A percentile compares a stretch with the other conserved stretches of the same genome.
phyloP scores from a whole-genome alignment of 2,797 vertebrate genomes.

The Leptoclinus maculatus region DNA sequence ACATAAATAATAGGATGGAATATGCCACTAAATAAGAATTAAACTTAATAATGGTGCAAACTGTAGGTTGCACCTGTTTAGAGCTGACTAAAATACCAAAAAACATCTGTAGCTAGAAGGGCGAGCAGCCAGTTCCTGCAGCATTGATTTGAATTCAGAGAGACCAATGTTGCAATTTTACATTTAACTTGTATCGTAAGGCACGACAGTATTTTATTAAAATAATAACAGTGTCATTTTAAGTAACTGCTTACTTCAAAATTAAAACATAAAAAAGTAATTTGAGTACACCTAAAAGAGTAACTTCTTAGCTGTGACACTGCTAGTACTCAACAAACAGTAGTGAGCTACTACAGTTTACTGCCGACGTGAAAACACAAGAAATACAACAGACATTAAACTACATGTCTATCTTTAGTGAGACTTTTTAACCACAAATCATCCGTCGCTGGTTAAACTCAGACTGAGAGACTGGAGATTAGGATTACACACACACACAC shows the following conservation, averaged over 20 bases:
- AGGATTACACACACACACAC: conserved; percentile 30
- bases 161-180: background rate
- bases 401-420: background rate
- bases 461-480: conserved; percentile 23
- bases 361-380: background rate
- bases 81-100: no score
- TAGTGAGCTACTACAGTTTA: background rate
- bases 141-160: background rate
- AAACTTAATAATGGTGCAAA: background rate
- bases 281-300: background rate
- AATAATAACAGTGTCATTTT: background rate
- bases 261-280: background rate
- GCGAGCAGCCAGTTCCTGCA: background rate
- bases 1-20: no score
- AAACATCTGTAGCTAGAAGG: background rate
- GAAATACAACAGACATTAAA: background rate
- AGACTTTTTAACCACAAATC: background rate
- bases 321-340: background rate
- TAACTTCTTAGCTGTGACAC: background rate
- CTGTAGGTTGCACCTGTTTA: background rate
- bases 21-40: no score
- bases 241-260: background rate
- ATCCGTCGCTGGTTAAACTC: background rate
- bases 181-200: background rate
- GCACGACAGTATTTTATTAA: background rate